Percentiles rank a stretch among this genome's conserved stretches.
Evolutionary conservation across 2,113 vertebrate species (phyloP).

Genomic region (Sceloporus undulatus): DNA sequence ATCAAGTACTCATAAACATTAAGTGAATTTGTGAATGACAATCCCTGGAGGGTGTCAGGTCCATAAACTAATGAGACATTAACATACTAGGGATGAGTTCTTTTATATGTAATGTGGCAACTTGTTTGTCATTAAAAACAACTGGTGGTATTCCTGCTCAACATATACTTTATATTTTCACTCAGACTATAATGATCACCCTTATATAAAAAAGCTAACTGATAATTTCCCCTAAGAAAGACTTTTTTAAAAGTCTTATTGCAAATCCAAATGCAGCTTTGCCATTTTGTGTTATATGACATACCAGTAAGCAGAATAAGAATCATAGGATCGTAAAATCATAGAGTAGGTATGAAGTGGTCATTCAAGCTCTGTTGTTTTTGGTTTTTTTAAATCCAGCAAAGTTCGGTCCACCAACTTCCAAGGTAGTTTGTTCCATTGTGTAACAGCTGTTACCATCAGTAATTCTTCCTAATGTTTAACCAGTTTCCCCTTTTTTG

Average conservation of each 20-base stretch:
- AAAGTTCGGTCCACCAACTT: too few relatives aligned
- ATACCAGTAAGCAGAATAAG: conserved; percentile 24
- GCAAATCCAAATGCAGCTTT: not conserved
- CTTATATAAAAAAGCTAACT: conserved; percentile 39
- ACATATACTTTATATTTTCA: conserved; percentile 45
- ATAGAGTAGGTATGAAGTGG: too few relatives aligned
- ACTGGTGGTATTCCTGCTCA: conserved; percentile 46
- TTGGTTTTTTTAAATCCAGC: too few relatives aligned
- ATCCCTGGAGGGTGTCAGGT: conserved; percentile 73
- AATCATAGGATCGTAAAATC: not conserved
- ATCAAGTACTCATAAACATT: conserved; percentile 71
- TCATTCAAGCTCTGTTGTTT: too few relatives aligned
- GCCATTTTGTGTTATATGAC: conserved; percentile 42
- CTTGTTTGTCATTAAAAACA: conserved; percentile 64
- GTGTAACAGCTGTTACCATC: too few relatives aligned
- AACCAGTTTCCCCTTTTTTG: too few relatives aligned
- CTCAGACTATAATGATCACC: conserved; percentile 35
- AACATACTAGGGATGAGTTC: conserved; percentile 68
- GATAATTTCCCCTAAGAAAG: conserved; percentile 36
- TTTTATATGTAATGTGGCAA: conserved; percentile 71
- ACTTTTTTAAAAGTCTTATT: not conserved
- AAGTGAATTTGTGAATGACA: conserved; percentile 74
- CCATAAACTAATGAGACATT: conserved; percentile 75
- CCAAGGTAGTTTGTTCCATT: too few relatives aligned
- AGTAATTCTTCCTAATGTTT: too few relatives aligned